These are phyloP conservation scores for Sphinx pinastri DNA, from an alignment of 2,888 invertebrate species.

Conservation along the genomic window DNA sequence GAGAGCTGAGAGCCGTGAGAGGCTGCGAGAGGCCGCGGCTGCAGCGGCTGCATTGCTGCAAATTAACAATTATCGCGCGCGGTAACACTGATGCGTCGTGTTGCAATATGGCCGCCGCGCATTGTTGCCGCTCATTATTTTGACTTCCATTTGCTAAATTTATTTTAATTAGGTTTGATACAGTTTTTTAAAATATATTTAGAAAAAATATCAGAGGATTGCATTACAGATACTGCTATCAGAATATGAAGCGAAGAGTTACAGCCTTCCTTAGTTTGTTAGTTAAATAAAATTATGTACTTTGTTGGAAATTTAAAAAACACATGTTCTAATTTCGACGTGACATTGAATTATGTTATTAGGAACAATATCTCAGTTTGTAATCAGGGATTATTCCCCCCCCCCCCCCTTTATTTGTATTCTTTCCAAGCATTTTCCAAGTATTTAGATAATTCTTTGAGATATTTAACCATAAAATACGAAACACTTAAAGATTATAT, in stretches of 20 bases:
- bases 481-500: slow-evolving; percentile 2
- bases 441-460: background rate
- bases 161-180: background rate
- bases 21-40: slow-evolving; percentile 39
- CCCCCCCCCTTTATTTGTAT: background rate
- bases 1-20: slow-evolving; percentile 54
- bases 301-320: no score
- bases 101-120: slow-evolving; percentile 74
- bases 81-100: slow-evolving; percentile 73
- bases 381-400: background rate
- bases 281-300: no score
- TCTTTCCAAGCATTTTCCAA: background rate
- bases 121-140: slow-evolving; percentile 49
- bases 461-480: background rate
- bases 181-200: background rate
- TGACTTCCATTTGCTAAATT: background rate
- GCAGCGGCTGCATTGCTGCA: slow-evolving; percentile 59
- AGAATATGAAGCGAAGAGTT: no score
- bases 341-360: no score
- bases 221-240: no score
- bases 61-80: slow-evolving; percentile 83
- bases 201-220: no score
- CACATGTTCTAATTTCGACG: no score
- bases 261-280: no score
- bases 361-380: background rate